Evolutionary conservation across 1,140 invertebrate species (phyloP).

Genomic region (Drosophila ficusphila): DNA sequence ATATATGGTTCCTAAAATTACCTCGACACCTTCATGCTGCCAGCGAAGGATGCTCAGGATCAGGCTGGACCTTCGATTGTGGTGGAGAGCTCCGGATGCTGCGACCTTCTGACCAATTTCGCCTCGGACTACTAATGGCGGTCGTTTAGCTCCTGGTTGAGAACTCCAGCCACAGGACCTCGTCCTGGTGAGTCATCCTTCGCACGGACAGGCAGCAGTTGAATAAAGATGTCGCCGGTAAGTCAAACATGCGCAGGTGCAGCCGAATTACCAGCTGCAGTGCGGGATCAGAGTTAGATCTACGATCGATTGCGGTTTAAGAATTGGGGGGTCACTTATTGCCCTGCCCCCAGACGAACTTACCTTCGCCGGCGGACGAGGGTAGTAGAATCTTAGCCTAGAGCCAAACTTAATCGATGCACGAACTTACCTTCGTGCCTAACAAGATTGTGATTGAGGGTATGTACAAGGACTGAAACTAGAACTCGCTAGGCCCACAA

Average conservation of each 20-base stretch:
- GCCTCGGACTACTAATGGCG: constrained; percentile 56
- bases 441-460: constrained; percentile 31
- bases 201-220: constrained; percentile 57
- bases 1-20: constrained; percentile 96
- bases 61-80: background rate
- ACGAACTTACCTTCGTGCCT: constrained; percentile 82
- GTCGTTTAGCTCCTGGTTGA: background rate
- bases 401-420: constrained; percentile 54
- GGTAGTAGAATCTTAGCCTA: constrained; percentile 61
- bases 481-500: constrained; percentile 60
- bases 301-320: constrained; percentile 56
- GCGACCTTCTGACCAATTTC: constrained; percentile 46
- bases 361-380: constrained; percentile 62
- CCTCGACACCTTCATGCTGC: constrained; percentile 86
- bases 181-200: constrained; percentile 19
- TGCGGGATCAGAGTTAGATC: constrained; percentile 51
- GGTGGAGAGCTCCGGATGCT: background rate
- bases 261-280: constrained; percentile 45
- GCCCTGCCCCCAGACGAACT: constrained; percentile 70
- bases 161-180: constrained; percentile 6
- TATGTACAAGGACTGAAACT: constrained; percentile 59
- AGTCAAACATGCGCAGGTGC: constrained; percentile 64
- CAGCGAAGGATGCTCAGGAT: constrained; percentile 15
- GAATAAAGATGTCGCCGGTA: constrained; percentile 78
- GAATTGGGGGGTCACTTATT: constrained; percentile 59